Evolutionary conservation across 2,797 vertebrate species (phyloP), one percentile per base, ranked within the genome.

Genomic region (Arnoldichthys spilopterus): DNA sequence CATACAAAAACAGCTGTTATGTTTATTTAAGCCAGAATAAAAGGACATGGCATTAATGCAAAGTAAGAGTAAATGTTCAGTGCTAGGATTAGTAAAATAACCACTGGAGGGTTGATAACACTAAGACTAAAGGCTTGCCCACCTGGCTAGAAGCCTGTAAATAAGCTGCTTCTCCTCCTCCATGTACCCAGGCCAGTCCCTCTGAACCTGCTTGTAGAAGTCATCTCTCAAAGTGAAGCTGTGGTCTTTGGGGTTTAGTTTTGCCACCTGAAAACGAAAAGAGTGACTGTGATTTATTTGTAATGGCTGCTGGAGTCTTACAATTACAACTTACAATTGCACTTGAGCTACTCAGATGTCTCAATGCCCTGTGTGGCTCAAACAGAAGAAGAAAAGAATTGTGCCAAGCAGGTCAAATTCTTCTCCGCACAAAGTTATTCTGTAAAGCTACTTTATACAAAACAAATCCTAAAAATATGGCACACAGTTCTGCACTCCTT

Each of bases 171-270:
- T 93, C 86, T 95, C 93, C 79, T 94, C 93, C 37, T 93, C 92
- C 1, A 82, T 28, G 69, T 93, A 92, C 24, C 91, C 92, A 0
- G 92, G 90, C 94, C 94, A 94, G 85, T 94, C 92, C 81, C 63
- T 93, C 71, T 89, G 92, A 11, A 91, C 82, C 0, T 87, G 89
- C 84, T 86, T 87, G 76, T 88, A 93, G 75, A 91, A 82, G 18
- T 93, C 93, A 76, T 95, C 94, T 84, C 92, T 94, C 75, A 93
- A 80, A 67, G 86, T 87, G 84, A 88, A 94, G 86, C 94, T 94
- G 81, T 92, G 89, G 84, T 94, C 93, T 86, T 92, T 90, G 26
- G 86, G 81, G 82, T 92, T 95, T 71, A 91, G 85, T 82, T 93
- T 94, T 12, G 87, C 87, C 28, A 93, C 91, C 94, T 95, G 83